These are phyloP conservation scores for Sinocyclocheilus rhinocerous DNA, from an alignment of 2,113 vertebrate species.

Conservation along the genomic window DNA sequence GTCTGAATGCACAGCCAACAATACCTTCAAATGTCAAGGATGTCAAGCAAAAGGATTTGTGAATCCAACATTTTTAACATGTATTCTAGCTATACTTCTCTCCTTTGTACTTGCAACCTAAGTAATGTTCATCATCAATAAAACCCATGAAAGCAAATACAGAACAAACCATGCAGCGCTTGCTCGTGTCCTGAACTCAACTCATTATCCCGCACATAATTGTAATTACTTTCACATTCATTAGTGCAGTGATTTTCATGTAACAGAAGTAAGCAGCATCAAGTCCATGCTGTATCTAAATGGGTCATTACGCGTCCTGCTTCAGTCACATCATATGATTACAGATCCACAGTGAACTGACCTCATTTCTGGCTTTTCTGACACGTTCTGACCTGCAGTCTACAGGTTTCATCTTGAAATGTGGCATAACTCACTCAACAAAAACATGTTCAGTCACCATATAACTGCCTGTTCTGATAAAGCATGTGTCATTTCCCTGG, in stretches of 20 bases:
- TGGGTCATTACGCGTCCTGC: conserved; percentile 31
- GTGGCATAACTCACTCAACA: not conserved
- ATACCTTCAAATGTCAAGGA: not conserved
- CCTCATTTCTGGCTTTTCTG: conserved; percentile 62
- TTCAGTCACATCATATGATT: conserved; percentile 40
- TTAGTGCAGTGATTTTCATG: not conserved
- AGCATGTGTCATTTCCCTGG: conserved; percentile 58
- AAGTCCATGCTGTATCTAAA: conserved; percentile 23
- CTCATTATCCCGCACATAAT: not conserved
- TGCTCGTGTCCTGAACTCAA: not conserved
- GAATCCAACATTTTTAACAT: not conserved
- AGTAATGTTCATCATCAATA: not conserved
- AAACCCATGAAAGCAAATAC: not conserved
- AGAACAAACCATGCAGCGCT: not conserved
- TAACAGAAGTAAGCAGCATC: not conserved
- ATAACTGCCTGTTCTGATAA: not conserved
- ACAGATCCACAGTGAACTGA: conserved; percentile 62
- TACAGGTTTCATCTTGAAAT: not conserved
- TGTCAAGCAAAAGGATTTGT: not conserved
- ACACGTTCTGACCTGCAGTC: not conserved
- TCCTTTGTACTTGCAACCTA: not conserved
- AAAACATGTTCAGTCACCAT: not conserved
- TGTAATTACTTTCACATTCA: conserved; percentile 1
- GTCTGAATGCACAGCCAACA: not conserved
- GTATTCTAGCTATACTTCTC: not conserved